Evolutionary conservation across 35 echinoderm and acorn worm species (phyloP).

Genomic region (Lytechinus pictus): DNA sequence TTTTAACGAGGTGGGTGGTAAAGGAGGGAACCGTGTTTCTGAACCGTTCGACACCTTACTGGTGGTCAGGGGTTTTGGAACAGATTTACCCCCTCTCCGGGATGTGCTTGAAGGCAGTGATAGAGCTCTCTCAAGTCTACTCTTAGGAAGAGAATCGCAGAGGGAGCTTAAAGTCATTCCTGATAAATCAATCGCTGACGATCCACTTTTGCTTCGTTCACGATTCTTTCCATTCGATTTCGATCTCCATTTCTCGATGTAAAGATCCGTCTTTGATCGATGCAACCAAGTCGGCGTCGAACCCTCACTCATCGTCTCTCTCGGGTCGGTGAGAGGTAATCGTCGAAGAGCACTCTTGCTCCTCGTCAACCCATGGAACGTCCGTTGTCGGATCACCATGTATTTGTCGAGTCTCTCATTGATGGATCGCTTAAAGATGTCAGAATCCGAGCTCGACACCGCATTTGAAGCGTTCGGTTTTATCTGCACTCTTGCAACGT

Average conservation of each 20-base stretch:
- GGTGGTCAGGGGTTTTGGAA: not conserved
- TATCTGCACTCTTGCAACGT: constrained; percentile 52
- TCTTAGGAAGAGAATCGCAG: constrained; percentile 59
- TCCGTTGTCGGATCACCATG: constrained; percentile 77
- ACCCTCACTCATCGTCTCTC: constrained; percentile 40
- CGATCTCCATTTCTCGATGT: constrained; percentile 73
- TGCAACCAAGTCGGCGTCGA: constrained; percentile 61
- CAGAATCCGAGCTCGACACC: constrained; percentile 29
- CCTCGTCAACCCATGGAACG: constrained; percentile 72
- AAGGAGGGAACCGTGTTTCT: constrained; percentile 62
- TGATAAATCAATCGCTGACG: not conserved
- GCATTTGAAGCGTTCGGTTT: constrained; percentile 49
- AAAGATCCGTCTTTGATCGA: constrained; percentile 81
- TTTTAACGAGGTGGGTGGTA: constrained; percentile 51
- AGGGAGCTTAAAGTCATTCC: constrained; percentile 71
- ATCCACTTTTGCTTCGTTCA: constrained; percentile 33
- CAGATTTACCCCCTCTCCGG: not conserved
- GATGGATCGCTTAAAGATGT: constrained; percentile 45
- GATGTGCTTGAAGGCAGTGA: not conserved
- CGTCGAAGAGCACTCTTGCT: constrained; percentile 61
- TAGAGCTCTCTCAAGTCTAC: not conserved
- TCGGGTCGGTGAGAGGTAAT: constrained; percentile 74
- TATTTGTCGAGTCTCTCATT: constrained; percentile 80
- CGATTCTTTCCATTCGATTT: constrained; percentile 52
- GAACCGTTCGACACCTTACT: not conserved